Conservation (phyloP, 2,888 invertebrate species). For the Nasonia oneida region DNA sequence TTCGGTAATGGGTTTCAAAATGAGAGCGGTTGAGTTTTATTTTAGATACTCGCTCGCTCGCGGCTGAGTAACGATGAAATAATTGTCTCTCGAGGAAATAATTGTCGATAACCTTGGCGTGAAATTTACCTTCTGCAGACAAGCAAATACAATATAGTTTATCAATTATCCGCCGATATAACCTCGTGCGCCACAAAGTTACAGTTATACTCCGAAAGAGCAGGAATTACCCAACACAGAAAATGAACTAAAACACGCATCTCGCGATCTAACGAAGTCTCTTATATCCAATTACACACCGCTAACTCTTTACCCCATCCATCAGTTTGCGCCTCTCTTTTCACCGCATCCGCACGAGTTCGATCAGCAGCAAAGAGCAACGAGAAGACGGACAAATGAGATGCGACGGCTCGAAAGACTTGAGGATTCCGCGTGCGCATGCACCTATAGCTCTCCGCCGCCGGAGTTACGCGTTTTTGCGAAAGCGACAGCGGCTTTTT, state of each 20-base stretch:
- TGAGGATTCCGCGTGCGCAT: conserved; percentile 6
- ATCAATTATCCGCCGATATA: too few relatives aligned
- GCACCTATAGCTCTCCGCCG: neutral
- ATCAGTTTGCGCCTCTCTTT: neutral
- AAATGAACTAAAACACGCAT: too few relatives aligned
- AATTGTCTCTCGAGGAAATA: too few relatives aligned
- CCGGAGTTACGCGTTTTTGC: conserved; percentile 43
- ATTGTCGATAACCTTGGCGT: too few relatives aligned
- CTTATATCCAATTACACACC: neutral
- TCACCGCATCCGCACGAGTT: neutral
- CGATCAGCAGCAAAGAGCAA: neutral
- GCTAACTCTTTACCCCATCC: neutral
- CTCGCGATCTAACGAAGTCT: neutral
- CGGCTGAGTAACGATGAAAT: too few relatives aligned
- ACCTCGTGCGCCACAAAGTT: too few relatives aligned
- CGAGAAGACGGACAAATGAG: conserved; percentile 1
- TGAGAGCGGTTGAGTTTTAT: neutral
- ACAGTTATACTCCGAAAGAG: neutral
- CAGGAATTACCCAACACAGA: neutral
- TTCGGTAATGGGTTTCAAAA: neutral
- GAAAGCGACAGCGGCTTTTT: conserved; percentile 55
- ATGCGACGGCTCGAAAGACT: conserved; percentile 7
- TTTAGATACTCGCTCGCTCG: too few relatives aligned
- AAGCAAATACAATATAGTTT: too few relatives aligned
- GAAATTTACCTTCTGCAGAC: too few relatives aligned